A percentile compares a stretch with the other conserved stretches of the same genome.
phyloP scores from a whole-genome alignment of 1,140 invertebrate genomes.

The Zaprionus africanus region DNA sequence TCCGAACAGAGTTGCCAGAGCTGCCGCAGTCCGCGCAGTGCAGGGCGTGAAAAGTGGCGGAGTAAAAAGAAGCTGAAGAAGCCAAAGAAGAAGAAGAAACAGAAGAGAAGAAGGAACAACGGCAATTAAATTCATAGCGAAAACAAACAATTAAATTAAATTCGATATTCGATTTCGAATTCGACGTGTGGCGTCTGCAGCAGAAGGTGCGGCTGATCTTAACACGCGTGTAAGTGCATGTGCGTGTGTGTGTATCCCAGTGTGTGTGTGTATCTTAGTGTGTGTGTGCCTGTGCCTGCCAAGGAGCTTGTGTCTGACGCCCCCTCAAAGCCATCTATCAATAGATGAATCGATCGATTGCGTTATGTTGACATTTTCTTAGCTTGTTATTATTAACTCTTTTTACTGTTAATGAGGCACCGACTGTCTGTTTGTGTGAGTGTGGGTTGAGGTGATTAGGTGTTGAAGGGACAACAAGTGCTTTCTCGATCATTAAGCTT shows the following conservation, averaged over 20 bases:
- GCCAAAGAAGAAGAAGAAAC: neutral
- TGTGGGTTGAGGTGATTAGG: constrained; percentile 29
- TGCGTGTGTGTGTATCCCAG: constrained; percentile 12
- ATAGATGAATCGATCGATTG: constrained; percentile 34
- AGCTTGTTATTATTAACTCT: constrained; percentile 37
- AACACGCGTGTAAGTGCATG: constrained; percentile 35
- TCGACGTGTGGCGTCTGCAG: constrained; percentile 24
- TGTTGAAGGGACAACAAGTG: constrained; percentile 59
- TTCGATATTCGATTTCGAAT: constrained; percentile 28
- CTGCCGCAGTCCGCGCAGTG: constrained; percentile 8
- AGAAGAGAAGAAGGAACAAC: neutral
- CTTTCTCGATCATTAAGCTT: constrained; percentile 1
- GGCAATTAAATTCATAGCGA: constrained; percentile 67
- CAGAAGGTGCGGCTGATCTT: constrained; percentile 49
- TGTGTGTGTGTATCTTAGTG: constrained; percentile 2
- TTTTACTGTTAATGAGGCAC: constrained; percentile 52
- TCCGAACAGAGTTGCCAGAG: constrained; percentile 17
- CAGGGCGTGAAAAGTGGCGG: constrained; percentile 63
- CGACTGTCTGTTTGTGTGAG: neutral
- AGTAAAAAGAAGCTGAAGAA: neutral
- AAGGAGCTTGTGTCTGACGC: constrained; percentile 30
- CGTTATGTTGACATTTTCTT: constrained; percentile 38
- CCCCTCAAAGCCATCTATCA: constrained; percentile 22
- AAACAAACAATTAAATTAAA: constrained; percentile 75
- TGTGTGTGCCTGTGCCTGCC: constrained; percentile 5